phyloP scores from a whole-genome alignment of 1,140 invertebrate species.

The Diorhabda carinulata region DNA sequence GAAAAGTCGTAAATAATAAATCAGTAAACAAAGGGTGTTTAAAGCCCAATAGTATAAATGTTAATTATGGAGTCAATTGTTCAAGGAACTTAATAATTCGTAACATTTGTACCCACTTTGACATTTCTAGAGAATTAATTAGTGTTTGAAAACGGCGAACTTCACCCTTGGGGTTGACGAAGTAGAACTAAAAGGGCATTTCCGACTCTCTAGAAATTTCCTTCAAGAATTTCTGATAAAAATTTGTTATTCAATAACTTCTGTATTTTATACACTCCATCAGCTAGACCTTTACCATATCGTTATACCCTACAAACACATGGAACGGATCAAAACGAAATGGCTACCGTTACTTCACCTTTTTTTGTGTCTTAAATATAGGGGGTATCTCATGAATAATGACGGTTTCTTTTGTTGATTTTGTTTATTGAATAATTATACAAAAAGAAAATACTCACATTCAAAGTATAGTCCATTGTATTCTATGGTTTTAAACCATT shows the following conservation, averaged over 20 bases:
- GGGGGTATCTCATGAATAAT: too few species aligned
- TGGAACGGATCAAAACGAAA: too few species aligned
- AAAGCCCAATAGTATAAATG: not conserved
- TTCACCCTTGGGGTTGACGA: not conserved
- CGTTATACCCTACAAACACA: too few species aligned
- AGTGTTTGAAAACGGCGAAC: conserved; percentile 6
- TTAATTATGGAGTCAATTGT: conserved; percentile 9
- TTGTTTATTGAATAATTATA: too few species aligned
- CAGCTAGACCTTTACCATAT: too few species aligned
- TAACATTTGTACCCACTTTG: conserved; percentile 7
- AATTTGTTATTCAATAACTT: not conserved
- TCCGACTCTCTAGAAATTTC: not conserved
- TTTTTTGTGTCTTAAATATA: too few species aligned
- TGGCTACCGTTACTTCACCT: too few species aligned
- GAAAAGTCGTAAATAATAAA: not conserved
- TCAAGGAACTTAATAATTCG: conserved; percentile 2
- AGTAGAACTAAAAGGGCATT: not conserved
- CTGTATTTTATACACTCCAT: too few species aligned
- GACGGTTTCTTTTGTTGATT: too few species aligned
- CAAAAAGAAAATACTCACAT: too few species aligned
- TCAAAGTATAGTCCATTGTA: too few species aligned
- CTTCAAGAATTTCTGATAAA: not conserved
- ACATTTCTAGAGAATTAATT: conserved; percentile 11
- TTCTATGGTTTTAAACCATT: too few species aligned
- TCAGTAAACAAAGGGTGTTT: not conserved